These are phyloP conservation scores for Brachypteracias leptosomus DNA, from an alignment of 2,113 vertebrate species.

Conservation along the genomic window DNA sequence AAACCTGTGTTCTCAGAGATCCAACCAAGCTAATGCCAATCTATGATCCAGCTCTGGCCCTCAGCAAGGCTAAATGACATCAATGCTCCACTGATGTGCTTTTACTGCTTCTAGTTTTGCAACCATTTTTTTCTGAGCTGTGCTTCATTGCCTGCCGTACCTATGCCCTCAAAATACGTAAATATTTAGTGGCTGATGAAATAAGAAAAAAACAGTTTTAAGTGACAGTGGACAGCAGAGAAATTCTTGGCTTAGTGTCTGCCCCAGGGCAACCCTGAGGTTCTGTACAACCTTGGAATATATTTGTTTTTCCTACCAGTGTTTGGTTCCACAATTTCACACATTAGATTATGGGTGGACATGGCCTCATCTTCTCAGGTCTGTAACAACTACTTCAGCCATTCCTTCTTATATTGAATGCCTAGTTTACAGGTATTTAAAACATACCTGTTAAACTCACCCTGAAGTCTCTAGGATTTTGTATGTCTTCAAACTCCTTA, in stretches of 20 bases:
- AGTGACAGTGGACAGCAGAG: neutral
- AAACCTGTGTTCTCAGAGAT: neutral
- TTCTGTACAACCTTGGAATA: neutral
- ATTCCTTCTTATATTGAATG: neutral
- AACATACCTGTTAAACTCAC: neutral
- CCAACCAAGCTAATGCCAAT: accelerated
- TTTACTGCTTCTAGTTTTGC: neutral
- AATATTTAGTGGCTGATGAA: neutral
- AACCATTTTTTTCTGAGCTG: neutral
- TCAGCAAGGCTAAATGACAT: neutral
- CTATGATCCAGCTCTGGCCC: neutral
- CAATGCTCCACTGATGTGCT: accelerated
- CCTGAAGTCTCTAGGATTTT: neutral
- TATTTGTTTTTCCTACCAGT: neutral
- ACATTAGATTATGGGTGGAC: neutral
- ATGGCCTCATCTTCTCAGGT: neutral
- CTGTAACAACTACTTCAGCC: neutral
- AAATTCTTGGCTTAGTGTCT: neutral
- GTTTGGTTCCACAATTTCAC: neutral
- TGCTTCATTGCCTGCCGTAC: neutral
- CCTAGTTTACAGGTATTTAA: neutral
- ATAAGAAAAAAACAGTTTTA: neutral
- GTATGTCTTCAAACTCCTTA: neutral
- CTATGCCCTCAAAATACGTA: neutral
- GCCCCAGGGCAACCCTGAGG: neutral